A percentile compares a stretch with the other conserved stretches of the same genome.
These are phyloP conservation scores for Laspeyria flexula DNA, from an alignment of 2,888 invertebrate species.

Conservation along the genomic window DNA sequence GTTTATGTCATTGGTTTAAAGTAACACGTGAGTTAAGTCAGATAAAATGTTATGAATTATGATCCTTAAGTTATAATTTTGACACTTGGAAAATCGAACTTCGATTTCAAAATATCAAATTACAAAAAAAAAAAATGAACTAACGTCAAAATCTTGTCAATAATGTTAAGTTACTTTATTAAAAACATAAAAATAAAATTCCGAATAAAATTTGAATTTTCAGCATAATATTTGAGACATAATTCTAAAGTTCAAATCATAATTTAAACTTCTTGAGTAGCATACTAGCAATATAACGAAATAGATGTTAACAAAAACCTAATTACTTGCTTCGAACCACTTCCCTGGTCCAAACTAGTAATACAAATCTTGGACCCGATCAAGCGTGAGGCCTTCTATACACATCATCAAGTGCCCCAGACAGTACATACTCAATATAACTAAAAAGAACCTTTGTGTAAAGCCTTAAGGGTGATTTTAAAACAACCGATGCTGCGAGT, in stretches of 20 bases:
- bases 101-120: too few species aligned
- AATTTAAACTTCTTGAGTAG: constrained; percentile 5
- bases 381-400: constrained; percentile 72
- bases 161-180: too few species aligned
- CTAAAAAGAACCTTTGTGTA: constrained; percentile 34
- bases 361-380: constrained; percentile 78
- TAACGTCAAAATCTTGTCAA: background rate
- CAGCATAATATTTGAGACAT: too few species aligned
- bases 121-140: background rate
- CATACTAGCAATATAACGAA: constrained; percentile 23
- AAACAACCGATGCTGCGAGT: constrained; percentile 17
- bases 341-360: constrained; percentile 71
- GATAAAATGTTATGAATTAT: background rate
- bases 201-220: too few species aligned
- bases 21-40: background rate
- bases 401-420: constrained; percentile 60
- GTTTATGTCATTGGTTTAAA: background rate
- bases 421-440: constrained; percentile 38
- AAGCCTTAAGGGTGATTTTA: constrained; percentile 48
- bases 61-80: too few species aligned
- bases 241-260: too few species aligned
- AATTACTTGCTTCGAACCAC: constrained; percentile 67
- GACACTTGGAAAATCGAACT: too few species aligned
- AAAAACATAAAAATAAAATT: too few species aligned
- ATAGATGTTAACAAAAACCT: constrained; percentile 60